Evolutionary conservation across 1,140 invertebrate species (phyloP).

Genomic region (Drosophila triauraria): DNA sequence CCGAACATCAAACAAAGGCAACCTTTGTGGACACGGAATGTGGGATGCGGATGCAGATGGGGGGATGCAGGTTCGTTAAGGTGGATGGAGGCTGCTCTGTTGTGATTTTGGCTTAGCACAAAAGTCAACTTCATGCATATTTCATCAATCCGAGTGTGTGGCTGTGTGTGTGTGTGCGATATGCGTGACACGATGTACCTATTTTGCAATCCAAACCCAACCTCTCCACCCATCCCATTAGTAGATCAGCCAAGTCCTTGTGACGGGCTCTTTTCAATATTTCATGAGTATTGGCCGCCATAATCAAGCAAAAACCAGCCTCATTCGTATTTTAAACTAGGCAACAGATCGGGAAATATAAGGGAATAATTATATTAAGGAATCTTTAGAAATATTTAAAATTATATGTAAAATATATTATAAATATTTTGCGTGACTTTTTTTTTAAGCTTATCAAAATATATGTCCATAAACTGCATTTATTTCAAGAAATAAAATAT

Average conservation of each 20-base stretch:
- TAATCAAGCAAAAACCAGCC: slow-evolving; percentile 67
- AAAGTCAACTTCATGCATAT: slow-evolving; percentile 83
- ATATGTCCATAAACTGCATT: not conserved
- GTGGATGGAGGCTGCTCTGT: slow-evolving; percentile 54
- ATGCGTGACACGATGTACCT: slow-evolving; percentile 45
- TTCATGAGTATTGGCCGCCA: slow-evolving; percentile 76
- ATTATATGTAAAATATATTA: too few relatives aligned
- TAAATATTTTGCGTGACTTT: too few relatives aligned
- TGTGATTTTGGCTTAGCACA: slow-evolving; percentile 75
- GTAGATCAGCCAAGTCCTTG: slow-evolving; percentile 55
- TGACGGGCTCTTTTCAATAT: slow-evolving; percentile 71
- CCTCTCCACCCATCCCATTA: not conserved
- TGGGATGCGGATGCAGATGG: not conserved
- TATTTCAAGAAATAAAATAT: not conserved
- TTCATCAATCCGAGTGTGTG: slow-evolving; percentile 59
- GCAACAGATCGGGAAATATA: slow-evolving; percentile 25
- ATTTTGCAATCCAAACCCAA: not conserved
- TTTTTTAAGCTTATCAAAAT: too few relatives aligned
- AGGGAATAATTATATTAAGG: not conserved
- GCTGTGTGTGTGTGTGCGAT: slow-evolving; percentile 4
- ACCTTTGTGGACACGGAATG: slow-evolving; percentile 8
- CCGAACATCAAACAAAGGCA: slow-evolving; percentile 63
- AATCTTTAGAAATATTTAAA: not conserved
- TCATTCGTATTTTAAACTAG: slow-evolving; percentile 62
- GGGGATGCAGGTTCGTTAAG: slow-evolving; percentile 40